Evolutionary conservation across 2,888 invertebrate species (phyloP).

Genomic region (Caenorhabditis imperialis): DNA sequence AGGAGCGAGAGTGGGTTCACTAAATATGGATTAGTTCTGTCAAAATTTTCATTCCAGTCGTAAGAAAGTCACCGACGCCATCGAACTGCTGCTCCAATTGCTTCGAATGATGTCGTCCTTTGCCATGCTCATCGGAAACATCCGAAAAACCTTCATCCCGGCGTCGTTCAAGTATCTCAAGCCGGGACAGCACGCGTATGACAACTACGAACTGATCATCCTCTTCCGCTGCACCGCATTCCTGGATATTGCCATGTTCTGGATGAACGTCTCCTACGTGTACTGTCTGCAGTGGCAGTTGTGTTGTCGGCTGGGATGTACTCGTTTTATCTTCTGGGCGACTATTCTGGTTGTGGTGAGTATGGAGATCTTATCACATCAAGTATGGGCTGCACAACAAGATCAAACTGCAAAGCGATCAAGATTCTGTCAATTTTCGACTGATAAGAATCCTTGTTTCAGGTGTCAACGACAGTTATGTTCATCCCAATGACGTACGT

Average conservation of each 20-base stretch:
- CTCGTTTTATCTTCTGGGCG: slow-evolving; percentile 59
- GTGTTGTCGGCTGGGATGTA: slow-evolving; percentile 68
- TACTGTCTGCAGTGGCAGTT: slow-evolving; percentile 75
- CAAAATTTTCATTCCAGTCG: slow-evolving; percentile 62
- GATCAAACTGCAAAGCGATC: neutral
- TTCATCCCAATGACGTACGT: slow-evolving; percentile 70
- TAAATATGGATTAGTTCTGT: neutral
- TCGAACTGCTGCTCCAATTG: slow-evolving; percentile 73
- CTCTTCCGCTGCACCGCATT: slow-evolving; percentile 73
- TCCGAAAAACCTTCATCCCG: slow-evolving; percentile 75
- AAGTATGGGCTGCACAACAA: neutral
- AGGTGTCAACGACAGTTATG: slow-evolving; percentile 64
- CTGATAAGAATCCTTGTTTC: slow-evolving; percentile 22
- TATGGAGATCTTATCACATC: slow-evolving; percentile 1
- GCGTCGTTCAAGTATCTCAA: slow-evolving; percentile 68
- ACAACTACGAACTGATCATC: slow-evolving; percentile 72
- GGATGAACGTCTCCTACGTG: slow-evolving; percentile 70
- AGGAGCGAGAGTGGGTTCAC: slow-evolving; percentile 70
- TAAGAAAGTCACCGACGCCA: slow-evolving; percentile 71
- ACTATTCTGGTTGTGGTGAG: slow-evolving; percentile 50
- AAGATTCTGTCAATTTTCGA: too few relatives aligned
- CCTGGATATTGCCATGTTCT: slow-evolving; percentile 75
- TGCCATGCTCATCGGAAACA: slow-evolving; percentile 75
- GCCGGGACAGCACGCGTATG: slow-evolving; percentile 68
- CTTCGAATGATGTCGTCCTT: slow-evolving; percentile 75